Conservation (phyloP, 2,888 invertebrate genomes). For the Caenorhabditis drosophilae region DNA sequence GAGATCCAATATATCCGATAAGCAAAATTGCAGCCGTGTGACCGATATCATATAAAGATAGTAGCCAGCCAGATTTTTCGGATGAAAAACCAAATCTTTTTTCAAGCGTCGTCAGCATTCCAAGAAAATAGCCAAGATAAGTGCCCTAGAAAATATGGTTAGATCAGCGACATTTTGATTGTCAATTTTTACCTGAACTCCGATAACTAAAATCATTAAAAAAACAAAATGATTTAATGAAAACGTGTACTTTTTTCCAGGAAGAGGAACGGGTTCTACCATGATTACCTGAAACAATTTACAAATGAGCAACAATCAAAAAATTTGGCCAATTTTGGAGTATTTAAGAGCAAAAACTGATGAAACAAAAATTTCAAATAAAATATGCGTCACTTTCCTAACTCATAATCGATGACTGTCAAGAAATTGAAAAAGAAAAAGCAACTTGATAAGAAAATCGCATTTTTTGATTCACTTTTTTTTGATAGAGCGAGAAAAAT, state of each 20-base stretch:
- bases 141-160: conserved; percentile 30
- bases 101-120: conserved; percentile 55
- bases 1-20: conserved; percentile 58
- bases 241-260: conserved; percentile 36
- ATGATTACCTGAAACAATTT: background rate
- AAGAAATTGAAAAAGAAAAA: too few relatives aligned
- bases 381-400: background rate
- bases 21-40: conserved; percentile 58
- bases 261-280: conserved; percentile 29
- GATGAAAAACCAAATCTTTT: conserved; percentile 47
- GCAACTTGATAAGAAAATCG: too few relatives aligned
- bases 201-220: conserved; percentile 51
- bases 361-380: background rate
- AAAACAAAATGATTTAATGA: conserved; percentile 48
- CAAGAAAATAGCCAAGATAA: conserved; percentile 55
- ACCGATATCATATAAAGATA: conserved; percentile 59
- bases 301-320: background rate
- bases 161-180: background rate
- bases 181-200: conserved; percentile 34
- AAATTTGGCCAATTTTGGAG: background rate
- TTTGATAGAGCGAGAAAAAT: too few relatives aligned
- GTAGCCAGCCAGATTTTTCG: conserved; percentile 50
- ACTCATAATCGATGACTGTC: too few relatives aligned
- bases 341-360: background rate
- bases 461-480: too few relatives aligned